Evolutionary conservation across 2,888 invertebrate genomes (phyloP), one percentile per base, ranked within the genome.

Genomic region (Pedicia rivosa): DNA sequence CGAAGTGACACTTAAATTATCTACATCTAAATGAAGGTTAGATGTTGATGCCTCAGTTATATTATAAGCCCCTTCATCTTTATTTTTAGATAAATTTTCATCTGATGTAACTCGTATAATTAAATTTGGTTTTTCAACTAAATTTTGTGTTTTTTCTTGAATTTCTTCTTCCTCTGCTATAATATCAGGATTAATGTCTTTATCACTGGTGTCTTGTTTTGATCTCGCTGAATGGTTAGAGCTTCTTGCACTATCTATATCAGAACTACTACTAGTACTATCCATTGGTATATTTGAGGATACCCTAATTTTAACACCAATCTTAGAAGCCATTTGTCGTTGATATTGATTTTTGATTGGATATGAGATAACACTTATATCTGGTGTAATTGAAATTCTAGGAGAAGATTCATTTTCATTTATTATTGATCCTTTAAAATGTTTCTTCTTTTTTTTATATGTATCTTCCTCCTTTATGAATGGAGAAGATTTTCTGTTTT

Each of bases 261-360:
- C 38, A 17, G 30, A 34, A 19, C 25, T 39, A 30, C 43, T 40
- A 26, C 31, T 42, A 12, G 39, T 39, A n/a, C 39, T 43, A 20
- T 63, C 63, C 41, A 64, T 63, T 47, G 64, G 64, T 4, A 63
- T 38, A 37, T 47, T 46, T 34, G 66, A 65, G 16, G 61, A 51
- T 0, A 68, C 65, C 57, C 66, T 67, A 22, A 68, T 68, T 48
- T 62, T 61, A 0, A 68, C 66, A 51, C 68, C 67, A 52, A 67
- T 68, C 45, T 67, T 67, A 2, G 68, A 67, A 24, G 66, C 47
- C 15, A 68, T 49, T n/a, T n/a, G n/a, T n/a, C n/a, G n/a, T n/a
- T n/a, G n/a, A n/a, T n/a, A n/a, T n/a, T n/a, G n/a, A n/a, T n/a
- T n/a, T n/a, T n/a, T n/a, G 5, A n/a, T 34, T 5, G 36, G 38